Evolutionary conservation across 2,888 invertebrate species (phyloP).

Genomic region (Sinodicranocentrus sp.): DNA sequence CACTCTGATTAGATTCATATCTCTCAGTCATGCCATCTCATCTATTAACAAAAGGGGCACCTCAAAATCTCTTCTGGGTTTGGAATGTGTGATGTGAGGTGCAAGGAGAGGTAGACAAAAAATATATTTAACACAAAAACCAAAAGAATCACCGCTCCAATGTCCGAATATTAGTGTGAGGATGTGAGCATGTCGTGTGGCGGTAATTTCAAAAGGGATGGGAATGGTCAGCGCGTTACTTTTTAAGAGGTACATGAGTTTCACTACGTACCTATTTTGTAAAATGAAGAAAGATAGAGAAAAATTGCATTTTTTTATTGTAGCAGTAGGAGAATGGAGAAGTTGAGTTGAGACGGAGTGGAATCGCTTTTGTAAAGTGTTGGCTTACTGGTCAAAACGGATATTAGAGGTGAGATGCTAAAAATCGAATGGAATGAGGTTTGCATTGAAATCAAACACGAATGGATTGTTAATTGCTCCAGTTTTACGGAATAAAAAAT

Average conservation of each 20-base stretch:
- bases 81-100: too few relatives aligned
- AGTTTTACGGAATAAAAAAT: too few relatives aligned
- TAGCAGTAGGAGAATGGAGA: too few relatives aligned
- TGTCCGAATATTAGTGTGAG: neutral
- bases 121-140: too few relatives aligned
- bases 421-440: constrained; percentile 12
- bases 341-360: too few relatives aligned
- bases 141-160: too few relatives aligned
- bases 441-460: neutral
- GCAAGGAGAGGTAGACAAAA: too few relatives aligned
- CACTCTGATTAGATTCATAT: constrained; percentile 54
- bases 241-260: neutral
- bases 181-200: neutral
- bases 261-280: neutral
- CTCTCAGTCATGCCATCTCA: constrained; percentile 40
- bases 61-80: neutral
- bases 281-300: too few relatives aligned
- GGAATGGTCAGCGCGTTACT: neutral
- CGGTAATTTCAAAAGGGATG: neutral
- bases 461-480: constrained; percentile 4
- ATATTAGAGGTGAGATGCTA: too few relatives aligned
- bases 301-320: too few relatives aligned
- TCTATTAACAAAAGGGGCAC: neutral
- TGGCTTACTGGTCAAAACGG: too few relatives aligned
- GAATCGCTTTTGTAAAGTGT: too few relatives aligned